phyloP scores from a whole-genome alignment of 2,888 invertebrate species.

The Folsomia candida region DNA sequence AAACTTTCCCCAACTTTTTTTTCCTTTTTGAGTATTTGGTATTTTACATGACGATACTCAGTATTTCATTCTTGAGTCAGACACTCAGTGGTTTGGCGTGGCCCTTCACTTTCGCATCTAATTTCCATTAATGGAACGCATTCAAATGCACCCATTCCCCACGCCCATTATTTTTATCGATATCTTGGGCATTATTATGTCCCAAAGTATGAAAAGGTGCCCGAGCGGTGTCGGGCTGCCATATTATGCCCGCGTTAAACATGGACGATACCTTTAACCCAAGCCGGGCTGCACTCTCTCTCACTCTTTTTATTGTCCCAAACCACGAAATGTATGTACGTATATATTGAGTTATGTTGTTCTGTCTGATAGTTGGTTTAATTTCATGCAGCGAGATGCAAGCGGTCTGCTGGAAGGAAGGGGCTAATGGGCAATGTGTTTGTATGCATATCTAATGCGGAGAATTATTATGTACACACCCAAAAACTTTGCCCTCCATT shows the following conservation, averaged over 20 bases:
- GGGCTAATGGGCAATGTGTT: too few species aligned
- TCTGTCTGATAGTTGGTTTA: too few species aligned
- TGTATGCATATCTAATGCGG: too few species aligned
- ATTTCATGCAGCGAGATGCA: too few species aligned
- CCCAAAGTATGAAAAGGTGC: too few species aligned
- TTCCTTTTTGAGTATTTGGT: background rate
- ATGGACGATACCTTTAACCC: background rate
- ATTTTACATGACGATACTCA: background rate
- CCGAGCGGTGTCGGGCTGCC: background rate
- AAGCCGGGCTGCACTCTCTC: background rate
- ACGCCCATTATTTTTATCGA: slow-evolving; percentile 7
- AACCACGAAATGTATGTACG: background rate
- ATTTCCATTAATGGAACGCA: slow-evolving; percentile 2
- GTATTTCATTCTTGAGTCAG: background rate
- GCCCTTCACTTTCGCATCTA: background rate
- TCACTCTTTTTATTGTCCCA: background rate
- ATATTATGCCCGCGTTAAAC: background rate
- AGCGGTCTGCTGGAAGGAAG: too few species aligned
- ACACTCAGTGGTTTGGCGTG: too few species aligned
- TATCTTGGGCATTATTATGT: background rate
- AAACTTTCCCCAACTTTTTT: background rate
- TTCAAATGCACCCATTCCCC: slow-evolving; percentile 6
- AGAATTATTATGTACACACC: too few species aligned
- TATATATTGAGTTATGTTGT: background rate
- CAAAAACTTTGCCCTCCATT: background rate